phyloP scores from a whole-genome alignment of 2,797 vertebrate species.

The Molossus alvarezi region DNA sequence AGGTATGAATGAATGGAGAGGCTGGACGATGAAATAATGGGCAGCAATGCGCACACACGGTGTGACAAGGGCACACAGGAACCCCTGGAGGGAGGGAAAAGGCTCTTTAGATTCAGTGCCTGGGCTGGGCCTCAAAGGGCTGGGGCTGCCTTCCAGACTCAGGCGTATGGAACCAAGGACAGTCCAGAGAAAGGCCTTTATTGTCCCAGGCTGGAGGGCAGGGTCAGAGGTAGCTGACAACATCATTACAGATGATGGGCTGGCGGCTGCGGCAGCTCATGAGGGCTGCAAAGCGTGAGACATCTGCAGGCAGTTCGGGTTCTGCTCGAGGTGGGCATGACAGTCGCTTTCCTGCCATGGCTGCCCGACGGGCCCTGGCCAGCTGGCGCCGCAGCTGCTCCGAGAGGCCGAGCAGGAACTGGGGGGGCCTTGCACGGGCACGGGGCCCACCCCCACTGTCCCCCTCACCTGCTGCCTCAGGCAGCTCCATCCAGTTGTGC shows the following conservation, averaged over 20 bases:
- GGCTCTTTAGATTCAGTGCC: neutral
- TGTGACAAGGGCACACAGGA: neutral
- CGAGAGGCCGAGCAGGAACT: constrained; percentile 95
- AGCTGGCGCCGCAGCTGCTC: constrained; percentile 93
- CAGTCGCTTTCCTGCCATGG: constrained; percentile 92
- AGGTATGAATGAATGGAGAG: neutral
- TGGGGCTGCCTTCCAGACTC: neutral
- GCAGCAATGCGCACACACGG: neutral
- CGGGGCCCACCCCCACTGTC: constrained; percentile 89
- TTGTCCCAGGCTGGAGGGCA: constrained; percentile 76
- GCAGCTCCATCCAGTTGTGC: constrained; percentile 99
- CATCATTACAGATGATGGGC: constrained; percentile 98
- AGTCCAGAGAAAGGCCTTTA: constrained; percentile 81
- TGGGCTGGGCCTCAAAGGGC: neutral
- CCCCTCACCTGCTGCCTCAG: constrained; percentile 93
- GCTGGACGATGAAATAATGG: neutral
- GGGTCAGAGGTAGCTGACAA: constrained; percentile 96
- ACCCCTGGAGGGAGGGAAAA: neutral
- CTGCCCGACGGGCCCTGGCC: constrained; percentile 91
- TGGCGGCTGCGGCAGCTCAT: constrained; percentile 98
- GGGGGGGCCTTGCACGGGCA: constrained; percentile 93
- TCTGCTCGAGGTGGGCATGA: constrained; percentile 95
- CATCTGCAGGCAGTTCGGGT: constrained; percentile 93
- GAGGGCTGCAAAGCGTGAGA: constrained; percentile 94
- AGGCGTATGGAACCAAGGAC: constrained; percentile 45